These are phyloP conservation scores for Paraplagusia blochii DNA, from an alignment of 2,113 vertebrate species.

Conservation along the genomic window DNA sequence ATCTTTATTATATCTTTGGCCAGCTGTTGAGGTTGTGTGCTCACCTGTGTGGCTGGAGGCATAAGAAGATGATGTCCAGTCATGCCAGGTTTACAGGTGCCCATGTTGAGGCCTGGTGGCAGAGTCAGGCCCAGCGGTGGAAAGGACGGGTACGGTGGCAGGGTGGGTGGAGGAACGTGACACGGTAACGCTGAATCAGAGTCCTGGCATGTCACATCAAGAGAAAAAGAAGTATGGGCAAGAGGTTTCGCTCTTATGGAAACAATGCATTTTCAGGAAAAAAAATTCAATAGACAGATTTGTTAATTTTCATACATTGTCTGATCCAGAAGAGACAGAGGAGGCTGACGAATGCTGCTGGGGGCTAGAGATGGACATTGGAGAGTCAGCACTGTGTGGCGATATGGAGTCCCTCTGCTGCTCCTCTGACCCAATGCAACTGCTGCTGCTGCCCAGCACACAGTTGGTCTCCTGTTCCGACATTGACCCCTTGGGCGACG, in stretches of 20 bases:
- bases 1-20: neutral
- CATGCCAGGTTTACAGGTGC: constrained; percentile 78
- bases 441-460: constrained; percentile 20
- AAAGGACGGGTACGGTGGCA: constrained; percentile 84
- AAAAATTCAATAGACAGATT: neutral
- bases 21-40: neutral
- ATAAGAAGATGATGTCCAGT: constrained; percentile 80
- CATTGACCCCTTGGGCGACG: constrained; percentile 29
- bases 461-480: constrained; percentile 29
- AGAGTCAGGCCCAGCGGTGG: constrained; percentile 78
- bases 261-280: no score
- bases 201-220: constrained; percentile 74
- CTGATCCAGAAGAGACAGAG: constrained; percentile 91
- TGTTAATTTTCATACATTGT: constrained; percentile 82
- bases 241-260: no score
- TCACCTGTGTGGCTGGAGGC: constrained; percentile 86
- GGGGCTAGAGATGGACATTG: constrained; percentile 84
- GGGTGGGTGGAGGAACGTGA: constrained; percentile 70
- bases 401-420: constrained; percentile 79
- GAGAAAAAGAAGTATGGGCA: neutral
- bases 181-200: constrained; percentile 88
- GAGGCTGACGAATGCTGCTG: constrained; percentile 88
- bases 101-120: constrained; percentile 79
- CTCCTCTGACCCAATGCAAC: constrained; percentile 66
- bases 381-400: constrained; percentile 80